Percentiles rank a stretch among this genome's conserved stretches.
Evolutionary conservation across 2,797 vertebrate species (phyloP).

Genomic region (Takifugu rubripes): DNA sequence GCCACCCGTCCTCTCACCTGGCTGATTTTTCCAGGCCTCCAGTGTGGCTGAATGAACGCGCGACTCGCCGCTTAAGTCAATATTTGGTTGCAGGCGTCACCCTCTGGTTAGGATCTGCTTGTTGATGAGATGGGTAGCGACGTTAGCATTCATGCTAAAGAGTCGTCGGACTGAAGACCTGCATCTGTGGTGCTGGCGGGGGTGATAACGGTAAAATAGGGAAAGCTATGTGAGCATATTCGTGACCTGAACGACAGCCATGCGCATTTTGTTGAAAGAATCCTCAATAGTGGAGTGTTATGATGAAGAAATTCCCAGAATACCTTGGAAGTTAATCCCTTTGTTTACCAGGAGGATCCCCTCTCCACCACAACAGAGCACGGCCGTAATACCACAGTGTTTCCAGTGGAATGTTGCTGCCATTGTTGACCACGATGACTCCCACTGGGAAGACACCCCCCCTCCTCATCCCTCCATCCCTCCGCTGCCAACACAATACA

Average conservation of each 20-base stretch:
- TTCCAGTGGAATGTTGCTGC: conserved; percentile 64
- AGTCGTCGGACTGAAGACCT: not conserved
- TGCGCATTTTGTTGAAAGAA: conserved; percentile 11
- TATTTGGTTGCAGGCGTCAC: conserved; percentile 42
- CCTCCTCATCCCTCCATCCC: conserved; percentile 19
- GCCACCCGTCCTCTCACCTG: conserved; percentile 19
- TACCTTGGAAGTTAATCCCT: conserved; percentile 44
- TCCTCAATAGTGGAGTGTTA: conserved; percentile 1
- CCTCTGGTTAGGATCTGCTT: conserved; percentile 3
- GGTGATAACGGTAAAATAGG: too few species aligned
- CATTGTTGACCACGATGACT: conserved; percentile 57
- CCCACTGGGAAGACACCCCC: conserved; percentile 48
- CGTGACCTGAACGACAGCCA: too few species aligned
- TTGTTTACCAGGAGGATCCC: conserved; percentile 19
- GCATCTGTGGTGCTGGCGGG: too few species aligned
- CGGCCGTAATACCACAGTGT: conserved; percentile 63
- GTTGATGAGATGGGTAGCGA: not conserved
- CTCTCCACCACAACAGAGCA: conserved; percentile 20
- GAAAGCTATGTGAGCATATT: too few species aligned
- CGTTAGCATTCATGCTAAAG: not conserved
- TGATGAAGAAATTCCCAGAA: conserved; percentile 45
- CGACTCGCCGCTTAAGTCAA: conserved; percentile 39
- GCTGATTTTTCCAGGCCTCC: conserved; percentile 23
- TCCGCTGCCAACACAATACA: conserved; percentile 51
- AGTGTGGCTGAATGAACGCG: conserved; percentile 38